Conservation (phyloP, 2,797 vertebrate genomes). For the Sphaeramia orbicularis region DNA sequence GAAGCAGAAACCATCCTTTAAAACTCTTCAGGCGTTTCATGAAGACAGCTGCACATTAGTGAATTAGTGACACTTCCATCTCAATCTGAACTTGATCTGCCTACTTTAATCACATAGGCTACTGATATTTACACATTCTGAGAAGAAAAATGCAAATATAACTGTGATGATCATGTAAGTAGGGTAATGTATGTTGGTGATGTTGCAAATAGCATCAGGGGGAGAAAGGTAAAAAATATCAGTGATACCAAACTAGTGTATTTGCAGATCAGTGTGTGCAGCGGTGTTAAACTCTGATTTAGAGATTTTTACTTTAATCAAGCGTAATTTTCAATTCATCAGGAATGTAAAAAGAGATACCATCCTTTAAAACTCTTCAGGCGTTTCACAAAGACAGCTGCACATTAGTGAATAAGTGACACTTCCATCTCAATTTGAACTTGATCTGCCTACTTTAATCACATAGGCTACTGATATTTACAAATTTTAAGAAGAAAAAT, state of each 20-base stretch:
- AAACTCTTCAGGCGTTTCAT: not conserved
- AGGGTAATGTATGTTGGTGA: no score
- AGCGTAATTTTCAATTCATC: no score
- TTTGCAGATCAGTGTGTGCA: no score
- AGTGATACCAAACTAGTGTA: no score
- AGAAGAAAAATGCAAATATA: not conserved
- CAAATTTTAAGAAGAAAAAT: not conserved
- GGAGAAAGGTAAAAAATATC: no score
- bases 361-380: not conserved
- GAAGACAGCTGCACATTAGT: not conserved
- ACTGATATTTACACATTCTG: not conserved
- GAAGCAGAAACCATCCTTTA: conserved; percentile 19
- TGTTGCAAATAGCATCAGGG: no score
- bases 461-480: not conserved
- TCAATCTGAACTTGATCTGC: conserved; percentile 6
- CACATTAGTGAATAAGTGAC: not conserved
- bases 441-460: not conserved
- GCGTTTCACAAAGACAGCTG: not conserved
- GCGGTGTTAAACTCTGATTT: no score
- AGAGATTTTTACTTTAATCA: no score
- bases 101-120: not conserved
- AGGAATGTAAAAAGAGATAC: no score
- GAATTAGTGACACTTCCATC: not conserved
- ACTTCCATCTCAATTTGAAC: not conserved
- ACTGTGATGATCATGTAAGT: not conserved